Evolutionary conservation across 2,888 invertebrate species (phyloP), one percentile per base, ranked within the genome.

Genomic region (Lissocephala sabroskyi): DNA sequence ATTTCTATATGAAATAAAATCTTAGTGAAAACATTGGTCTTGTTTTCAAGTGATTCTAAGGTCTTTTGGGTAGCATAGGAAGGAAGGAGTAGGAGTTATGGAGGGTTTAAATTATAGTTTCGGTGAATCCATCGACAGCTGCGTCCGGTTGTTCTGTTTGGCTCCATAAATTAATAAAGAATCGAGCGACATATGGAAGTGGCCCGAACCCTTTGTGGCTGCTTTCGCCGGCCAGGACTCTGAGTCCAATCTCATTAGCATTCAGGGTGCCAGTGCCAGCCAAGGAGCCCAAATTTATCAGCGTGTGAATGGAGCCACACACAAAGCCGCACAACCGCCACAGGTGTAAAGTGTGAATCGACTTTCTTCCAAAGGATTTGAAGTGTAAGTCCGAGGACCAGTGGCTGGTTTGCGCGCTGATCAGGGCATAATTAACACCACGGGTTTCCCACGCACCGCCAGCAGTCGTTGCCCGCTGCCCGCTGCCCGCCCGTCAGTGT

Each of bases 281-380:
- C 10, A 18, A 16, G 14, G 14, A 4, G 13, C 4, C 30, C 32
- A 7, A 62, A 62, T 68, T 75, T 78, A 79, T 78, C 76, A 73
- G 74, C 79, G 73, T 79, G 66, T 74, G 80, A 74, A 75, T 74
- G 65, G 62, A 77, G 47, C 78, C 78, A 75, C 80, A 79, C 79
- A 65, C 51, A 48, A 46, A 45, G 23, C 41, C 44, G 4, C 30
- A 17, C 40, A 41, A 41, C 44, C 39, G 46, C 48, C 61, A 67
- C 70, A 77, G 79, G 79, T 79, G 78, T 61, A 73, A 71, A 60
- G 62, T 65, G 63, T 59, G 57, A 57, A 68, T 70, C 65, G 60
- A 49, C 59, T 62, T 45, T 50, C 29, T 40, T 46, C 32, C 13
- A 26, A 56, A 70, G 74, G 70, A 75, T 67, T 60, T 48, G 16